Evolutionary conservation across 1,140 invertebrate species (phyloP), one percentile per base, ranked within the genome.

Genomic region (Sarcophaga bullata): DNA sequence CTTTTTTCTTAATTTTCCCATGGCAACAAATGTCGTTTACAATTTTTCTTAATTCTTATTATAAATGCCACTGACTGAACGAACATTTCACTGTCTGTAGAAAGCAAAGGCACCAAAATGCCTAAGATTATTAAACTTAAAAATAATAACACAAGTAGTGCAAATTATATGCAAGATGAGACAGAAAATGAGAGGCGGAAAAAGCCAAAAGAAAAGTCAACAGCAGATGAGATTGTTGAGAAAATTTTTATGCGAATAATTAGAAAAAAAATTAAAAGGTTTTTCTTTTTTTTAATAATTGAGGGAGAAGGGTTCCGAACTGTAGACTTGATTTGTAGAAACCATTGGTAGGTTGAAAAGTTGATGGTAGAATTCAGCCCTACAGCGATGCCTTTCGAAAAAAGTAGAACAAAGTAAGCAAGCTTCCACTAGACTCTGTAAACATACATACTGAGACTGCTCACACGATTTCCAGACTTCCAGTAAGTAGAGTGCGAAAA

Each of bases 161-260:
- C 4, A 37, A 37, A 37, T 37, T 37, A 37, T 37, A n/a, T n/a
- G n/a, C n/a, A 37, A 37, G 25, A 37, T 37, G 54, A 58, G n/a
- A 58, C 54, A 58, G n/a, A 13, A 0, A 58, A 58, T 2, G 25
- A n/a, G n/a, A n/a, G n/a, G n/a, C n/a, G n/a, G n/a, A n/a, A 58
- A 58, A 58, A 58, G 10, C 17, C 7, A 17, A 68, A 68, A 19
- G n/a, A 68, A 19, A 68, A 68, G 17, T 68, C n/a, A 68, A 68
- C 17, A 68, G 19, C n/a, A 68, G 62, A 68, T 68, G 17, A 68
- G 19, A 68, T 68, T 68, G 62, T 68, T 68, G 17, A 68, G 62
- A 19, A 68, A 68, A 19, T 68, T n/a, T 68, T 19, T 68, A 68
- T 68, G 62, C 62, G 19, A 68, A 68, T 68, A 9, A 68, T 19